Evolutionary conservation across 2,888 invertebrate genomes (phyloP), one percentile per base, ranked within the genome.

Genomic region (Agonopterix arenella): DNA sequence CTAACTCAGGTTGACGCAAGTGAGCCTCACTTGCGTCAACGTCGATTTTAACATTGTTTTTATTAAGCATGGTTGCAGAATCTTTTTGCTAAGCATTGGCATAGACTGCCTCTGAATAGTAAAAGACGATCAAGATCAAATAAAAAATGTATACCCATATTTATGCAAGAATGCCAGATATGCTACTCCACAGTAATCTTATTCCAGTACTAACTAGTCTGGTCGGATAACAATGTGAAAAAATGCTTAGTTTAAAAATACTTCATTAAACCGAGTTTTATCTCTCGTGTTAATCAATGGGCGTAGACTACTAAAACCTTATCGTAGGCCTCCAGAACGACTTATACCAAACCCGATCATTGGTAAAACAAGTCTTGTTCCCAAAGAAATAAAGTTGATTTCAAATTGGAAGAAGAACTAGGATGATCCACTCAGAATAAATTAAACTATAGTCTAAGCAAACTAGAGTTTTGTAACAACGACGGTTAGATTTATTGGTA

Each of bases 211-310:
- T 11, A 4, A 58, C 66, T 64, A 40, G 40, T 40, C 11, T 70
- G 66, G 68, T 68, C 66, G 64, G 73, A 72, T 80, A 84, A 84
- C 82, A 80, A 77, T 80, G 79, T 80, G 75, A 83, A 82, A 83
- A 80, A 80, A 80, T 74, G 68, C 66, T 70, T 70, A 74, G 68
- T 77, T 77, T 76, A 82, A 84, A 83, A 84, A 83, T 82, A 76
- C 80, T 82, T 80, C 75, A 81, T 84, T 83, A 84, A 73, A 75
- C 72, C 70, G 70, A 71, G 64, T 73, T 78, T 80, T 84, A 85
- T 85, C 85, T 77, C 49, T 61, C 67, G 70, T 74, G 80, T 79
- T 81, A 80, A 85, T 85, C 85, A 80, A 73, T 77, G 80, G 85
- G 85, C 82, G 85, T 74, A 70, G 73, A 68, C 76, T 77, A 80